These are phyloP conservation scores for Coregonus clupeaformis DNA, from an alignment of 2,113 vertebrate genomes.

Conservation along the genomic window DNA sequence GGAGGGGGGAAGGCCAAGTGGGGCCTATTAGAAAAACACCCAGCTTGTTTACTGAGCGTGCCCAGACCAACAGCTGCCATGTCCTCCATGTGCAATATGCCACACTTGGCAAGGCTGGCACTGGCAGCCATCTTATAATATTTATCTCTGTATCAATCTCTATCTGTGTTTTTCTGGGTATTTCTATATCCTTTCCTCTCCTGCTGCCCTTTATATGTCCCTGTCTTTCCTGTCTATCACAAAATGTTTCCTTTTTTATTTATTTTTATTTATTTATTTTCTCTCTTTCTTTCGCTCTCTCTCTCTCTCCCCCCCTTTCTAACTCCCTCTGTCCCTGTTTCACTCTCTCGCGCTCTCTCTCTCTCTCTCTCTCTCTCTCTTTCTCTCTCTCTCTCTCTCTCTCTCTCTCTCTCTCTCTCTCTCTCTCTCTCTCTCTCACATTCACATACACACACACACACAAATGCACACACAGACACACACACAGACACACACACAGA, in stretches of 20 bases:
- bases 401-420: too few relatives aligned
- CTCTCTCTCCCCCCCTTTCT: too few relatives aligned
- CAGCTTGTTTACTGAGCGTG: slow-evolving; percentile 34
- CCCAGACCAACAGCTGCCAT: slow-evolving; percentile 45
- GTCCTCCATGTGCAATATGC: slow-evolving; percentile 21
- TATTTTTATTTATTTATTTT: too few relatives aligned
- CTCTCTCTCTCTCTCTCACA: too few relatives aligned
- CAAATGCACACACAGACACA: too few relatives aligned
- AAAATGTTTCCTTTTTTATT: too few relatives aligned
- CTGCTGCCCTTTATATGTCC: not conserved
- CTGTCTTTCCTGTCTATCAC: not conserved
- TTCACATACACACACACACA: too few relatives aligned
- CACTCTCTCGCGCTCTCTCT: too few relatives aligned
- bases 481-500: not conserved
- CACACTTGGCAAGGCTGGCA: slow-evolving; percentile 10
- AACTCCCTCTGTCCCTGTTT: too few relatives aligned
- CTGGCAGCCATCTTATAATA: not conserved
- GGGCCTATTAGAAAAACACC: slow-evolving; percentile 43
- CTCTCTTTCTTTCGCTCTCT: too few relatives aligned
- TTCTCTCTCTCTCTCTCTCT: too few relatives aligned
- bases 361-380: slow-evolving; percentile 18
- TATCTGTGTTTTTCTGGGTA: not conserved
- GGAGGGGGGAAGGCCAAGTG: slow-evolving; percentile 12
- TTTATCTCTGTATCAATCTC: slow-evolving; percentile 1
- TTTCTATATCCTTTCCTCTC: not conserved